A percentile compares a stretch with the other conserved stretches of the same genome.
Conservation (phyloP, 2,797 vertebrate genomes). For the Pangasius djambal region DNA sequence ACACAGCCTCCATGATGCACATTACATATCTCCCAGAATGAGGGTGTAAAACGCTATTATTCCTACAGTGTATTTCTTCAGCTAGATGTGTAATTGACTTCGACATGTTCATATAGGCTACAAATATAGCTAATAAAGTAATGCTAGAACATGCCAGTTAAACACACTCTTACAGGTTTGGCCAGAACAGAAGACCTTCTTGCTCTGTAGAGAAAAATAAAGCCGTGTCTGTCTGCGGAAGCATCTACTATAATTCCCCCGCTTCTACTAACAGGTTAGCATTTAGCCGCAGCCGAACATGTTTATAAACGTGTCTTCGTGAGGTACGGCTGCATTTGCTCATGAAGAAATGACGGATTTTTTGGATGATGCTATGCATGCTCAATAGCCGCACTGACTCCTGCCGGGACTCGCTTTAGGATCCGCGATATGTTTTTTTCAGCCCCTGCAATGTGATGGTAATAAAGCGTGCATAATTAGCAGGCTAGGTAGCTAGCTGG, state of each 20-base stretch:
- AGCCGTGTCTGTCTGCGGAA: background rate
- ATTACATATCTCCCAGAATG: background rate
- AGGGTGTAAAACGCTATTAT: background rate
- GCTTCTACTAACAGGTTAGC: slow-evolving; percentile 14
- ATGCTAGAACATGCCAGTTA: background rate
- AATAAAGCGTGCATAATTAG: slow-evolving; percentile 50
- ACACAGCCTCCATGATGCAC: background rate
- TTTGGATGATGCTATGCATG: background rate
- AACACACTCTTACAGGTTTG: background rate
- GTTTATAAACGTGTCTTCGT: slow-evolving; percentile 30
- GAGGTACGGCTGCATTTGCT: background rate
- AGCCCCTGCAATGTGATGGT: slow-evolving; percentile 18
- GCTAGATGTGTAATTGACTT: background rate
- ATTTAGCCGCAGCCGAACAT: slow-evolving; percentile 10
- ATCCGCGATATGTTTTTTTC: background rate
- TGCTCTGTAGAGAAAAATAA: background rate
- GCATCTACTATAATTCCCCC: background rate
- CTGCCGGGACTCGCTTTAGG: background rate
- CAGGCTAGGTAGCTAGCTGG: slow-evolving; percentile 57
- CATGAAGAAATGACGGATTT: background rate
- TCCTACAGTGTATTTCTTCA: too few relatives aligned
- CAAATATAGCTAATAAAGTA: background rate
- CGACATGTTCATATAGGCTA: background rate
- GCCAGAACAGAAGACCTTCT: background rate
- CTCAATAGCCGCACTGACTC: background rate